These are phyloP conservation scores for Mus caroli DNA, from an alignment of 2,797 vertebrate genomes.

Conservation along the genomic window DNA sequence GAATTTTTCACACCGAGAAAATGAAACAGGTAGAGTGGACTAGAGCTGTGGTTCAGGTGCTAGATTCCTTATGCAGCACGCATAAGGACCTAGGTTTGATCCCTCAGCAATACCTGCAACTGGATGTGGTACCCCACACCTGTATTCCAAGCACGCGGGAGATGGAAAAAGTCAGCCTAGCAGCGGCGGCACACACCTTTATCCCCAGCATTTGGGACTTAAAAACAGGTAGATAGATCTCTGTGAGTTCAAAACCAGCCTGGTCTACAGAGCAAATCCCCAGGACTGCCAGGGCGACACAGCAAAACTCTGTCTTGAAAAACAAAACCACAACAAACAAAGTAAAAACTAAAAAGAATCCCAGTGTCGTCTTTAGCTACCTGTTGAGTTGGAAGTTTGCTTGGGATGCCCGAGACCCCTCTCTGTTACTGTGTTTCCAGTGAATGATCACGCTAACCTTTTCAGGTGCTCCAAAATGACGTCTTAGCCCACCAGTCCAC, in stretches of 20 bases:
- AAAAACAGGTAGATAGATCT: not conserved
- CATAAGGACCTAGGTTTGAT: not conserved
- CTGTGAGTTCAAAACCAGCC: not conserved
- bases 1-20: slow-evolving; percentile 32
- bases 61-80: not conserved
- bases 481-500: slow-evolving; percentile 97
- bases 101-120: not conserved
- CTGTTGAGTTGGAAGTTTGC: not conserved
- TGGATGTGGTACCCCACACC: not conserved
- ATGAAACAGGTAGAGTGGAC: not conserved
- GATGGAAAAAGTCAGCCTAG: not conserved
- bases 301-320: not conserved
- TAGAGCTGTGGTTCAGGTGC: not conserved
- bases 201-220: not conserved
- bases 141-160: no score
- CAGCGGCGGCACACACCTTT: not conserved
- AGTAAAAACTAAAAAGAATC: not conserved
- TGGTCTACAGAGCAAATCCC: not conserved
- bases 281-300: not conserved
- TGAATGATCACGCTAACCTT: slow-evolving; percentile 17
- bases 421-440: not conserved
- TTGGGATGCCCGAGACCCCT: not conserved
- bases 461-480: slow-evolving; percentile 97
- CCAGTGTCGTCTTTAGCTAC: not conserved
- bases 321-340: not conserved